Evolutionary conservation across 2,113 vertebrate genomes (phyloP).

Genomic region (Montifringilla adamsi): DNA sequence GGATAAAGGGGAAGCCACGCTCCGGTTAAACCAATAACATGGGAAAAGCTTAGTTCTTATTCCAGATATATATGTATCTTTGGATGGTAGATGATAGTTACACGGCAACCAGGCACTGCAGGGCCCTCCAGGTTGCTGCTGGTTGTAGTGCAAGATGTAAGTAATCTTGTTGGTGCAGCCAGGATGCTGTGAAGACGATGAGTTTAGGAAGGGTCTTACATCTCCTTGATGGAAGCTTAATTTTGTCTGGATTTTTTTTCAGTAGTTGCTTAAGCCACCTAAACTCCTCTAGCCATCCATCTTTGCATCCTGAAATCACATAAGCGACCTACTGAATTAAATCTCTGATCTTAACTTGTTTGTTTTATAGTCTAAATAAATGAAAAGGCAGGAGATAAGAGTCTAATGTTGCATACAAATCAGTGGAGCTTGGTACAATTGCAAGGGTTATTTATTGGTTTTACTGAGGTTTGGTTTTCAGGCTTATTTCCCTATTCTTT

Average conservation of each 20-base stretch:
- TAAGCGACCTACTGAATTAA: not conserved
- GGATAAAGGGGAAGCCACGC: not conserved
- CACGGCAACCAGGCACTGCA: conserved; percentile 4
- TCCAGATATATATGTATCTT: not conserved
- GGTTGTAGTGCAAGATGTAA: not conserved
- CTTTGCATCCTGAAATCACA: not conserved
- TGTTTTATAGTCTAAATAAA: conserved; percentile 13
- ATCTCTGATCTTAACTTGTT: conserved; percentile 2
- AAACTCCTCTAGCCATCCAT: not conserved
- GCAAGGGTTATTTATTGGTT: not conserved
- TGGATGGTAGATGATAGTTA: not conserved
- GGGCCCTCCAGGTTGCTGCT: not conserved
- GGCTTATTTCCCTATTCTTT: not conserved
- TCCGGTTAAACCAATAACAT: not conserved
- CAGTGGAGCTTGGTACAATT: not conserved
- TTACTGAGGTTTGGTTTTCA: not conserved
- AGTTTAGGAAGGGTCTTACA: not conserved
- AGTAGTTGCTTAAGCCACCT: not conserved
- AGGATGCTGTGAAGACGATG: not conserved
- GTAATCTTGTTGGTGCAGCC: not conserved
- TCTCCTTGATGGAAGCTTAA: conserved; percentile 14
- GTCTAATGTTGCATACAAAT: not conserved
- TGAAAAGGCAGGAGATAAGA: not conserved
- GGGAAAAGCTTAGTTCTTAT: conserved; percentile 8
- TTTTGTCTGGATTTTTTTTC: not conserved